Conservation (phyloP, 23 tunicate genomes). For the Aplidium turbinatum region DNA sequence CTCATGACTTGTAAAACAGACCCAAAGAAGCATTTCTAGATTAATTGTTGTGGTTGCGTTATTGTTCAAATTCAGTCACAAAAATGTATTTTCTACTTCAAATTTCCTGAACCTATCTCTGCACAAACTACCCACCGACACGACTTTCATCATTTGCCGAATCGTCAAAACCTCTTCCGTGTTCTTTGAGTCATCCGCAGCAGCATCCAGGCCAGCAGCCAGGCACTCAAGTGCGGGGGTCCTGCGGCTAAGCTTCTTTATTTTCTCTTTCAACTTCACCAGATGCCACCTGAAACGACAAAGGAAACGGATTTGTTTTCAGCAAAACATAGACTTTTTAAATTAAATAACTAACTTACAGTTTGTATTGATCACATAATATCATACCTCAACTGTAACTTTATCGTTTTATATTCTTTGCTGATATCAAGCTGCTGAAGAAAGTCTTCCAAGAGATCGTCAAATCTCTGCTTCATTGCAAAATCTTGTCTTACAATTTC, state of each 20-base stretch:
- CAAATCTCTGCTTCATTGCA: conserved; percentile 15
- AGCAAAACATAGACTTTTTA: not conserved
- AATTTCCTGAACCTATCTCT: too few species aligned
- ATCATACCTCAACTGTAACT: conserved; percentile 30
- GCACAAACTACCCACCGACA: conserved; percentile 9
- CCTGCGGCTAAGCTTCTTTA: not conserved
- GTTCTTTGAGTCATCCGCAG: conserved; percentile 7
- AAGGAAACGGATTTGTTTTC: not conserved
- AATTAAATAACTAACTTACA: too few species aligned
- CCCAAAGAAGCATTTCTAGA: too few species aligned
- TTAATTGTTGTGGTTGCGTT: too few species aligned
- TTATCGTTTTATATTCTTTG: conserved; percentile 6
- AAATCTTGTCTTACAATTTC: conserved; percentile 40
- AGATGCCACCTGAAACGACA: conserved; percentile 37
- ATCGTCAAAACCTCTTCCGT: conserved; percentile 23
- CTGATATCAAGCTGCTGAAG: not conserved
- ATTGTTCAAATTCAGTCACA: too few species aligned
- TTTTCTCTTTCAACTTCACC: conserved; percentile 19
- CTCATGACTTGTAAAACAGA: too few species aligned
- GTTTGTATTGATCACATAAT: not conserved
- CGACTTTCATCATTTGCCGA: conserved; percentile 12
- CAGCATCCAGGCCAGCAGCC: not conserved
- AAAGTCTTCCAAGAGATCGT: conserved; percentile 10
- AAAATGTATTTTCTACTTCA: too few species aligned
- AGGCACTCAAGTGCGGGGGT: conserved; percentile 1